phyloP scores from a whole-genome alignment of 1,140 invertebrate genomes.

The Lanistes nyassanus region DNA sequence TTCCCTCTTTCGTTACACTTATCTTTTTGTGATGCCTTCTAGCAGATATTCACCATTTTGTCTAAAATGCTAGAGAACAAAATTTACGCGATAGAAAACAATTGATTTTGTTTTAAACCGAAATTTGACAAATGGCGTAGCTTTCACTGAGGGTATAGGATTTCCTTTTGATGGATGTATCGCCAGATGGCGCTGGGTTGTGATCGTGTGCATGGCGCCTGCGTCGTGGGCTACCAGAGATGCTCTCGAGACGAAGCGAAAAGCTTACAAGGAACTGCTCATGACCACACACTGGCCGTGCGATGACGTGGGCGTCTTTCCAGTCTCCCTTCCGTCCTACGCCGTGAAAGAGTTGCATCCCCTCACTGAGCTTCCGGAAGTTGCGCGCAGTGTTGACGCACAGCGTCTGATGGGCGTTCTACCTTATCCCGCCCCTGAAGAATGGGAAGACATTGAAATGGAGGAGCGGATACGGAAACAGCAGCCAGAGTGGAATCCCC shows the following conservation, averaged over 20 bases:
- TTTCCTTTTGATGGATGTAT: too few relatives aligned
- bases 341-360: conserved; percentile 17
- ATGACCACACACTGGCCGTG: conserved; percentile 51
- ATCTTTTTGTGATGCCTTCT: too few relatives aligned
- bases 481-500: conserved; percentile 6
- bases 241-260: conserved; percentile 35
- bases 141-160: too few relatives aligned
- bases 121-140: too few relatives aligned
- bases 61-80: too few relatives aligned
- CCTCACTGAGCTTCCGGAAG: conserved; percentile 36
- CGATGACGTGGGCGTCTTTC: conserved; percentile 31
- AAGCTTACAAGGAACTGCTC: conserved; percentile 37
- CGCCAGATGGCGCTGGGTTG: conserved; percentile 41
- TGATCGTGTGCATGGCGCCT: conserved; percentile 47
- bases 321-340: conserved; percentile 9
- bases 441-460: not conserved
- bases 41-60: too few relatives aligned
- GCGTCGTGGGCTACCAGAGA: conserved; percentile 39
- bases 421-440: conserved; percentile 7
- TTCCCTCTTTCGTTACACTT: too few relatives aligned
- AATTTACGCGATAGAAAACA: too few relatives aligned
- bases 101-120: too few relatives aligned
- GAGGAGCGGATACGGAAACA: not conserved
- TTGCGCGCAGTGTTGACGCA: conserved; percentile 30
- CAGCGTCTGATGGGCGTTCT: conserved; percentile 24